These are phyloP conservation scores for Drosophila phalerata DNA, from an alignment of 2,888 invertebrate species.

Conservation along the genomic window DNA sequence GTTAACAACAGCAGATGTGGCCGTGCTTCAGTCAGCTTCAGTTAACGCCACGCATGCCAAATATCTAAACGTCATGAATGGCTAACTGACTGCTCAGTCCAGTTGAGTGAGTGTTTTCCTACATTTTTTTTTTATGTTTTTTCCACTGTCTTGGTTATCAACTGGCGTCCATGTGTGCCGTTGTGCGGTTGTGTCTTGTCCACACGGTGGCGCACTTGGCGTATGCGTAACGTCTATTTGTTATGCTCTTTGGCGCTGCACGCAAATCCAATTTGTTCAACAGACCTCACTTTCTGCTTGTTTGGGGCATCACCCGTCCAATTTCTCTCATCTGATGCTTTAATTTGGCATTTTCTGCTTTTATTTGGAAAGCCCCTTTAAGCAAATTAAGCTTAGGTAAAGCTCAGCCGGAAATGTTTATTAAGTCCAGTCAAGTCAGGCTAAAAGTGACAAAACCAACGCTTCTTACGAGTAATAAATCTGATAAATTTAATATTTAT, in stretches of 20 bases:
- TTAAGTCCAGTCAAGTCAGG: not conserved
- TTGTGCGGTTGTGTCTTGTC: constrained; percentile 50
- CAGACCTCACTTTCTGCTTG: constrained; percentile 56
- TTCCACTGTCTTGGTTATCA: constrained; percentile 64
- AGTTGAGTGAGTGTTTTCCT: constrained; percentile 45
- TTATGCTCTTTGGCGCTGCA: constrained; percentile 68
- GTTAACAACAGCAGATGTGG: constrained; percentile 58
- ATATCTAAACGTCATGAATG: constrained; percentile 52
- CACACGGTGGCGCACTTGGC: constrained; percentile 49
- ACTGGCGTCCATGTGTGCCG: constrained; percentile 58
- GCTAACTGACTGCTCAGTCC: constrained; percentile 27
- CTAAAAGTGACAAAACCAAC: not conserved
- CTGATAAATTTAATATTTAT: not conserved
- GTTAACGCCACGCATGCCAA: constrained; percentile 59
- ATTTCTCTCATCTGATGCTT: constrained; percentile 13
- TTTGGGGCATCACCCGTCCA: constrained; percentile 38
- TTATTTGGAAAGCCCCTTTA: not conserved
- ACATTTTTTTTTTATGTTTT: constrained; percentile 6
- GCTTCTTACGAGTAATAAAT: not conserved
- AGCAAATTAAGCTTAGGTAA: not conserved
- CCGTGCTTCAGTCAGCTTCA: constrained; percentile 27
- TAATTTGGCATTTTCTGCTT: constrained; percentile 29
- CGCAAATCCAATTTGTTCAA: constrained; percentile 72
- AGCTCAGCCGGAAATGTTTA: not conserved
- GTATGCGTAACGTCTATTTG: constrained; percentile 74